Conservation (phyloP, 2,797 vertebrate genomes). For the Sparidentex hasta region DNA sequence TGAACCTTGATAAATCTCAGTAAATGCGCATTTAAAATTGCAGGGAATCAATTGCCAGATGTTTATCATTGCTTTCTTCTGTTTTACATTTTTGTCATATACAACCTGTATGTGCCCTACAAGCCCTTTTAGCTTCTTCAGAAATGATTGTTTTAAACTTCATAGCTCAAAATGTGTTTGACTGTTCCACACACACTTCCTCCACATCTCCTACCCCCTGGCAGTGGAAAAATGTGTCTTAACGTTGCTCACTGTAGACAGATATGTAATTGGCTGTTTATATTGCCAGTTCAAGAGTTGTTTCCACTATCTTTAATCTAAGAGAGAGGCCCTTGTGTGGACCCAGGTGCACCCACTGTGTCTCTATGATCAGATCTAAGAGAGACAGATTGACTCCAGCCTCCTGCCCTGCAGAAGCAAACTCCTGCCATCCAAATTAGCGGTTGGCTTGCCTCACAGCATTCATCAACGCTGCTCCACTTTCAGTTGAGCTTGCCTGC, state of each 20-base stretch:
- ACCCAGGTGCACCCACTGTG: conserved; percentile 63
- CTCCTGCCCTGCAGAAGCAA: conserved; percentile 56
- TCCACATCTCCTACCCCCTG: neutral
- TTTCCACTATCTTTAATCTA: conserved; percentile 41
- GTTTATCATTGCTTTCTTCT: conserved; percentile 66
- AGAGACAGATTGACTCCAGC: conserved; percentile 67
- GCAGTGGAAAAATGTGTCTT: conserved; percentile 5
- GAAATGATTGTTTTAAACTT: conserved; percentile 41
- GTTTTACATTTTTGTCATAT: conserved; percentile 40
- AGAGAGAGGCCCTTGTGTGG: conserved; percentile 38
- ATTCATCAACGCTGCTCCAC: conserved; percentile 79
- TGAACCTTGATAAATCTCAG: conserved; percentile 70
- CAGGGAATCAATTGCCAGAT: conserved; percentile 58
- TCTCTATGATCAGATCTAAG: conserved; percentile 61
- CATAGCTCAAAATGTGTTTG: conserved; percentile 28
- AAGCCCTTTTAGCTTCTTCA: conserved; percentile 33
- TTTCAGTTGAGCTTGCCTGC: conserved; percentile 66
- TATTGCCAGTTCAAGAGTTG: conserved; percentile 16
- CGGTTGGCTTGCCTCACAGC: conserved; percentile 45
- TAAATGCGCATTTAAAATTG: conserved; percentile 74
- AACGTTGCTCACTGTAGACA: conserved; percentile 10
- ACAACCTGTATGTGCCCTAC: conserved; percentile 20
- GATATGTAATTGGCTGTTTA: conserved; percentile 8
- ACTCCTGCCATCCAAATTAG: conserved; percentile 73
- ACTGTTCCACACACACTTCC: neutral